Evolutionary conservation across 1,140 invertebrate species (phyloP), one percentile per base, ranked within the genome.

Genomic region (Camponotus vicinus): DNA sequence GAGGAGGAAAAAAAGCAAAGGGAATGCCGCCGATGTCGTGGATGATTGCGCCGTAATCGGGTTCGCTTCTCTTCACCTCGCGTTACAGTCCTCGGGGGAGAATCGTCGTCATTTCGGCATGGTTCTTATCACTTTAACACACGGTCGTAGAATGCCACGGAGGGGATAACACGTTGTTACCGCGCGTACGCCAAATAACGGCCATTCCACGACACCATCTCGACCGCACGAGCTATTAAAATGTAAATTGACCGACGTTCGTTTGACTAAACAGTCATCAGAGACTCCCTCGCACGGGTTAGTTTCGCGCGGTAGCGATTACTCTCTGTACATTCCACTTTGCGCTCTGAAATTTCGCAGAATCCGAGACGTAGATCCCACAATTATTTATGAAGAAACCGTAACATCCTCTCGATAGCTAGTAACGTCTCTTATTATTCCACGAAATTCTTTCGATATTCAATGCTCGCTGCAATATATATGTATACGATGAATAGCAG

Each of bases 221-320:
- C 69, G 70, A 88, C 90, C 90, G 55, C 82, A 86, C 77, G 59
- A 82, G 91, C 91, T 90, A 92, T 91, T 90, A 86, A 93, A 94
- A 94, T 95, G 93, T 94, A 95, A 94, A 95, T 94, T 89, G 91
- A 92, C 88, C 90, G 83, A 82, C 88, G 87, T 93, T 93, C 93
- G 92, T 93, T 94, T 92, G 90, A 94, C 92, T 92, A 93, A 93
- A 94, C 88, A 94, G 93, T 92, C 92, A 88, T 79, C 82, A 57
- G 92, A 82, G 91, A 88, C 77, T 32, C 42, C 52, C 73, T 69
- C n/a, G 45, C 32, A 57, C 40, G 45, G 45, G 55, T 63, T 83
- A 61, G 18, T 49, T 52, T 83, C 27, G 79, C 18, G 27, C 40
- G n/a, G 79, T 75, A 45, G 27, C 69, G 79, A 71, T 82, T 69